Percentiles rank a stretch among this genome's conserved stretches.
These are phyloP conservation scores for Erpetoichthys calabaricus DNA, from an alignment of 2,797 vertebrate species.

Conservation along the genomic window DNA sequence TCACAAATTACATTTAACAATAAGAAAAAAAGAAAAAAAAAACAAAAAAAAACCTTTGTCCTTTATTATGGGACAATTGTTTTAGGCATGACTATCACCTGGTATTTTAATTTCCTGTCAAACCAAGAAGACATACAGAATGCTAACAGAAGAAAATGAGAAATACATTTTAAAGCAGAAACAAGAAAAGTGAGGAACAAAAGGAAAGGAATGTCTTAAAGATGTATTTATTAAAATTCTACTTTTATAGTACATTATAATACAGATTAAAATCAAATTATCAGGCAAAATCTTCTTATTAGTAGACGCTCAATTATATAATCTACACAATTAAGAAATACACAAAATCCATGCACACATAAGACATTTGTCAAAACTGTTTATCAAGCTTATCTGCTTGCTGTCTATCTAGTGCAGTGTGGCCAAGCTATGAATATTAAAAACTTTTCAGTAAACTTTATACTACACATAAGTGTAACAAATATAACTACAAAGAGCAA, in stretches of 20 bases:
- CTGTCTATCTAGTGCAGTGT: not conserved
- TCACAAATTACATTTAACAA: too few species aligned
- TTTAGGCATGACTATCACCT: slow-evolving; percentile 34
- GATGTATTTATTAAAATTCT: slow-evolving; percentile 49
- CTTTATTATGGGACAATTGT: slow-evolving; percentile 16
- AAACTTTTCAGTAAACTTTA: too few species aligned
- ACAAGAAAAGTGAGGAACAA: slow-evolving; percentile 32
- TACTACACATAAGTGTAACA: too few species aligned
- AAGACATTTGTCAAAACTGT: too few species aligned
- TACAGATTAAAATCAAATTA: slow-evolving; percentile 42
- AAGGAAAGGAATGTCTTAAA: slow-evolving; percentile 34
- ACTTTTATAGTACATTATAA: slow-evolving; percentile 58
- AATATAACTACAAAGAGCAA: too few species aligned
- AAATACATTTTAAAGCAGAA: not conserved
- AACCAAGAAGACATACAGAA: not conserved
- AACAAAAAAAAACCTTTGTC: slow-evolving; percentile 16
- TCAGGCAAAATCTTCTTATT: not conserved
- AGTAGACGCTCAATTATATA: too few species aligned
- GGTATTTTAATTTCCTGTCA: slow-evolving; percentile 31
- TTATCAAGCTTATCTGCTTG: too few species aligned
- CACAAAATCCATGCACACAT: slow-evolving; percentile 8
- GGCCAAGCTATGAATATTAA: too few species aligned
- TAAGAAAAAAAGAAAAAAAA: slow-evolving; percentile 15
- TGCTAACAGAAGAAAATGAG: not conserved
- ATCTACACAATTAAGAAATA: slow-evolving; percentile 33